These are phyloP conservation scores for Eclectus roratus DNA, from an alignment of 2,113 vertebrate species.

Conservation along the genomic window DNA sequence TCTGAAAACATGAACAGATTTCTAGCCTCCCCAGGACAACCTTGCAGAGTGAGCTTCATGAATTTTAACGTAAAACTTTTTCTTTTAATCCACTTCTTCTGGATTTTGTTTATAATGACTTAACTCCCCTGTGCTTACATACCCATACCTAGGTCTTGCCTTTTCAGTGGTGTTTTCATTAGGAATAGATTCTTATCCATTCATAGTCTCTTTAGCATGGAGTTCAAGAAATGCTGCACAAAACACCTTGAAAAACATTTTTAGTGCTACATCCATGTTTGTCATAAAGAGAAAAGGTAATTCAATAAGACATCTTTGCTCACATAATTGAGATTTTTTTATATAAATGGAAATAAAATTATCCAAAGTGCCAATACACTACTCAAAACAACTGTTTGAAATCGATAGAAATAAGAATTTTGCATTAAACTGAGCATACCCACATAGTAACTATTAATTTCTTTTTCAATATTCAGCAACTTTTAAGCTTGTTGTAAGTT, in stretches of 20 bases:
- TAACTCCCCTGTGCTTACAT: background rate
- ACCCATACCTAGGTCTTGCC: background rate
- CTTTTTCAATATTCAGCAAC: background rate
- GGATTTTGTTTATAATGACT: background rate
- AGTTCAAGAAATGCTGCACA: background rate
- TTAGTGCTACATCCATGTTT: rapidly evolving
- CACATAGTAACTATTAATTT: background rate
- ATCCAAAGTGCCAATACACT: background rate
- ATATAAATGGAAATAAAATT: background rate
- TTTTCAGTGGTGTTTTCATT: background rate
- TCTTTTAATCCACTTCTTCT: background rate
- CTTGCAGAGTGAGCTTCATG: background rate
- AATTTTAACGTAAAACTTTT: background rate
- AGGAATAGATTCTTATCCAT: background rate
- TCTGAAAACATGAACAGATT: background rate
- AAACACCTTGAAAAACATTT: background rate
- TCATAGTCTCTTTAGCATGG: background rate
- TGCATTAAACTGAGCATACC: background rate
- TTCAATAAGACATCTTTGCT: background rate
- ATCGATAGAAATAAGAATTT: background rate
- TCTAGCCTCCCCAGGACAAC: background rate
- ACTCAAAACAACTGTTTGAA: background rate
- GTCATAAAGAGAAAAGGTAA: rapidly evolving
- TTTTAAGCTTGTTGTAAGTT: background rate
- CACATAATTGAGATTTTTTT: background rate